Evolutionary conservation across 2,888 invertebrate genomes (phyloP).

Genomic region (Gandaritis pyraliata): DNA sequence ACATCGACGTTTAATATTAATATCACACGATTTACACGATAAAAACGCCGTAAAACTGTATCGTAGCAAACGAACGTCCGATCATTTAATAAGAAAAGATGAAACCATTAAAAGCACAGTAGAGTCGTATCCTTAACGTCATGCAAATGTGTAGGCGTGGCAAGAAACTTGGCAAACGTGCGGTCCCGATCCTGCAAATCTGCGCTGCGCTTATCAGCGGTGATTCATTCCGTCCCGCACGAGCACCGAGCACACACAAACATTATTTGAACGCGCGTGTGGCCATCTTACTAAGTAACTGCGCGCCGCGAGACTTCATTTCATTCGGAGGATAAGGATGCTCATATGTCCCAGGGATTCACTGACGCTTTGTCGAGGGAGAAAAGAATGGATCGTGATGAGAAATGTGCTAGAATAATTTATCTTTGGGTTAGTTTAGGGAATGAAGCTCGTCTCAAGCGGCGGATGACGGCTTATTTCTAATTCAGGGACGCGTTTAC

Average conservation of each 20-base stretch:
- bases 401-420: slow-evolving; percentile 79
- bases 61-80: slow-evolving; percentile 28
- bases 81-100: slow-evolving; percentile 47
- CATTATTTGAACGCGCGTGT: slow-evolving; percentile 50
- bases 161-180: slow-evolving; percentile 61
- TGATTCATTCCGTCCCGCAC: slow-evolving; percentile 73
- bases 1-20: slow-evolving; percentile 49
- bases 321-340: slow-evolving; percentile 73
- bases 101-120: slow-evolving; percentile 53
- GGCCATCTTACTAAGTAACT: slow-evolving; percentile 66
- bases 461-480: slow-evolving; percentile 71
- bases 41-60: slow-evolving; percentile 37
- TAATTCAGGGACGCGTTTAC: slow-evolving; percentile 72
- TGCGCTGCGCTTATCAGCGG: slow-evolving; percentile 77
- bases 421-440: slow-evolving; percentile 75
- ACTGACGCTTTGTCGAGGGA: slow-evolving; percentile 71
- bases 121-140: slow-evolving; percentile 55
- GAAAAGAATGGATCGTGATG: slow-evolving; percentile 76
- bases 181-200: slow-evolving; percentile 74
- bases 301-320: slow-evolving; percentile 64
- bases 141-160: slow-evolving; percentile 76
- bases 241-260: slow-evolving; percentile 51
- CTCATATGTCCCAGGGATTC: slow-evolving; percentile 73
- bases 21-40: slow-evolving; percentile 52
- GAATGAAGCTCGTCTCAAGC: slow-evolving; percentile 67